Conservation (phyloP, 2,888 invertebrate genomes). For the Drosophila neotestacea region DNA sequence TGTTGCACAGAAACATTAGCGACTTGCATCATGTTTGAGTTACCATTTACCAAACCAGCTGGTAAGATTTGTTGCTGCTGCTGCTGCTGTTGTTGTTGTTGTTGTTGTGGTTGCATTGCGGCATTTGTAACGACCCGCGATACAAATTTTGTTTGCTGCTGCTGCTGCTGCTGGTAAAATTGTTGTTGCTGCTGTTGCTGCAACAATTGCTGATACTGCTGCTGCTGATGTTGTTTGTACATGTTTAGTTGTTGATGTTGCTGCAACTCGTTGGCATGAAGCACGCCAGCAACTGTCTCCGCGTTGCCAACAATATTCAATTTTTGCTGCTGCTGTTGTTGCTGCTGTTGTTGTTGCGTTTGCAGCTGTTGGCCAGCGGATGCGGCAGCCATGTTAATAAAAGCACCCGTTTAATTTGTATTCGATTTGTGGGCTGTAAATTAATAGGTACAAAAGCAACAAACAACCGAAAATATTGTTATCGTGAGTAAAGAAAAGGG, state of each 20-base stretch:
- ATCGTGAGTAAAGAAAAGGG: constrained; percentile 14
- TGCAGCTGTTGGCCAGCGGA: constrained; percentile 84
- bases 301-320: constrained; percentile 73
- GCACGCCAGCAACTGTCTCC: constrained; percentile 64
- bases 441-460: constrained; percentile 3
- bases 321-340: constrained; percentile 80
- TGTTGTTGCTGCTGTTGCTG: constrained; percentile 63
- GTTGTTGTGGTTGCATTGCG: constrained; percentile 68
- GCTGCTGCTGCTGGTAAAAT: constrained; percentile 60
- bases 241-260: constrained; percentile 70
- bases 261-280: constrained; percentile 67
- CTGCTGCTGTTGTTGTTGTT: constrained; percentile 33
- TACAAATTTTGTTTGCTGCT: constrained; percentile 74
- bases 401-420: constrained; percentile 61
- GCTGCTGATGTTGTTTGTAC: constrained; percentile 67
- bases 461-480: constrained; percentile 4
- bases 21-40: constrained; percentile 61
- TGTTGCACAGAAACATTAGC: constrained; percentile 51
- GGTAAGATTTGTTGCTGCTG: constrained; percentile 70
- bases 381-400: constrained; percentile 84
- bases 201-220: constrained; percentile 66
- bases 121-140: constrained; percentile 78
- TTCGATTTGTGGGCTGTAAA: constrained; percentile 48
- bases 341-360: constrained; percentile 70
- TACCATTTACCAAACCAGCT: constrained; percentile 80